Conservation (phyloP, 2,797 vertebrate species). For the Macrochelys suwanniensis region DNA sequence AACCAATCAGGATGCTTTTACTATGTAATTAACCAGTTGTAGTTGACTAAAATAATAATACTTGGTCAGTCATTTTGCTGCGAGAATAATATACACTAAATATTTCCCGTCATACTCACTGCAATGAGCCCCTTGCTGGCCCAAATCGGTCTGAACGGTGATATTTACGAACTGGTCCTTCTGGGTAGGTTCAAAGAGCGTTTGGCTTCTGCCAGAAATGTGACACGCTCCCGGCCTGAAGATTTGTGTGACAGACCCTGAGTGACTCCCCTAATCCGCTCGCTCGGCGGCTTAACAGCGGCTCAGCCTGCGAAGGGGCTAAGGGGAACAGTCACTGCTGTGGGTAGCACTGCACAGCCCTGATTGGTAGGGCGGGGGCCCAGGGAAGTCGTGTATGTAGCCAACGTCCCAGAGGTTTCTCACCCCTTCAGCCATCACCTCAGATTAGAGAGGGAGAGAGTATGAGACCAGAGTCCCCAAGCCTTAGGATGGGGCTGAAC, state of each 20-base stretch:
- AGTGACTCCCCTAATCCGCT: not conserved
- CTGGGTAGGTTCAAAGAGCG: not conserved
- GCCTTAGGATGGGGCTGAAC: not conserved
- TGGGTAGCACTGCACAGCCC: not conserved
- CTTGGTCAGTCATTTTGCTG: too few relatives aligned
- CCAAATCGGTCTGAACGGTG: not conserved
- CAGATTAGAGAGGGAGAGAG: not conserved
- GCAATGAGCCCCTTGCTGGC: not conserved
- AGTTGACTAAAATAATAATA: too few relatives aligned
- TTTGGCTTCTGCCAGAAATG: not conserved
- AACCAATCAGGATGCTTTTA: too few relatives aligned
- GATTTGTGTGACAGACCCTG: not conserved
- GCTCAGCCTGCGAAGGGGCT: not conserved
- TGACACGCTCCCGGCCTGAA: not conserved
- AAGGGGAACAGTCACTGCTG: not conserved
- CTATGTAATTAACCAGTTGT: too few relatives aligned
- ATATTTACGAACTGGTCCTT: not conserved
- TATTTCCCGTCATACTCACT: not conserved
- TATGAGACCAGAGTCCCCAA: not conserved
- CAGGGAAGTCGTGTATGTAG: not conserved
- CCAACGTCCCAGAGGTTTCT: not conserved
- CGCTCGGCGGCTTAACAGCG: not conserved
- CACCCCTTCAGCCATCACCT: not conserved
- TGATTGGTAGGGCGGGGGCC: not conserved
- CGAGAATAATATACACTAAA: too few relatives aligned